A percentile compares a stretch with the other conserved stretches of the same genome.
Conservation (phyloP, 2,113 vertebrate genomes). For the Ceyx melanurus region DNA sequence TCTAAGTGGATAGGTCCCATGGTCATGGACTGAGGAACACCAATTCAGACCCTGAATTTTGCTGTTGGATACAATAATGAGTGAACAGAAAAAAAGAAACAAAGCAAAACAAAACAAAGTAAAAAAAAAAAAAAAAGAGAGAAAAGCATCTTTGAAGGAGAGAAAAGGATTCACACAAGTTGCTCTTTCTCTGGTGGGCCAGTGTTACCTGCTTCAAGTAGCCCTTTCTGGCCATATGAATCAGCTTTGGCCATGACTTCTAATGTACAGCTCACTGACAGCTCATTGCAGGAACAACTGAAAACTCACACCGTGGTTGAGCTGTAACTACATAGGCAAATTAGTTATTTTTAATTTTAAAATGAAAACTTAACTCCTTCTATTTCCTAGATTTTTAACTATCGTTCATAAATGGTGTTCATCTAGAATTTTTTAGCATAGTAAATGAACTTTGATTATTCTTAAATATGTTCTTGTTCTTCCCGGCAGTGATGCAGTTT, state of each 20-base stretch:
- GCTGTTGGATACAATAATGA: neutral
- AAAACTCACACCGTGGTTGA: neutral
- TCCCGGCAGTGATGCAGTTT: neutral
- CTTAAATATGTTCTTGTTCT: neutral
- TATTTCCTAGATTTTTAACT: neutral
- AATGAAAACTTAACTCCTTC: neutral
- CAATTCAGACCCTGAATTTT: neutral
- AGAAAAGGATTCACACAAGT: neutral
- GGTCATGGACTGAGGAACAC: neutral
- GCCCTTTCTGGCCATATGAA: neutral
- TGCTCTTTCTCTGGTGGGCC: neutral
- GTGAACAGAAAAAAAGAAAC: neutral
- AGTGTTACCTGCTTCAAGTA: neutral
- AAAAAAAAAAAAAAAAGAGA: neutral
- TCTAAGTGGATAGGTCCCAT: neutral
- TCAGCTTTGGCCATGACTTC: neutral
- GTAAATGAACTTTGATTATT: neutral
- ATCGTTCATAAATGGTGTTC: neutral
- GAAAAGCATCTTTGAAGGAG: neutral
- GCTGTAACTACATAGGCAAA: neutral
- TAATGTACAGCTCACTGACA: accelerated
- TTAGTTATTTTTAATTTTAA: neutral
- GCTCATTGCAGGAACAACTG: neutral
- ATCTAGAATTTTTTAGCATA: neutral
- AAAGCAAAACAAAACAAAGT: too few species aligned